Evolutionary conservation across 1,140 invertebrate genomes (phyloP), one percentile per base, ranked within the genome.

Genomic region (Lepidotrigona ventralis): DNA sequence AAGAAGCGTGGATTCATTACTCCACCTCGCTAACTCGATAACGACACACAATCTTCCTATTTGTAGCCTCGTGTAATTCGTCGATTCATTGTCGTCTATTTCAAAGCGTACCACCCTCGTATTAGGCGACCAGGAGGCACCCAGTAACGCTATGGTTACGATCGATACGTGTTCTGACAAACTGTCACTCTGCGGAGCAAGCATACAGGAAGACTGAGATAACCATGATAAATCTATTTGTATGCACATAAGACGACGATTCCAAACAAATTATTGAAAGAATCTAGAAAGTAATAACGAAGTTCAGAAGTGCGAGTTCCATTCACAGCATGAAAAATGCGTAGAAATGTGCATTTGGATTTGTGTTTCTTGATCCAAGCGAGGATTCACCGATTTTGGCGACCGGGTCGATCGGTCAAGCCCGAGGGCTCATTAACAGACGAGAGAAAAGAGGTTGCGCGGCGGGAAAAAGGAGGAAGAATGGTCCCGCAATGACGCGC

Each of bases 391-490:
- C 21, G n/a, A 51, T 15, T n/a, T n/a, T 14, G 39, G 15, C 15
- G 19, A 12, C 9, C 26, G 17, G 2, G 19, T 23, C 29, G 0
- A 15, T 51, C 54, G 63, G 70, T 58, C 68, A 68, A 6, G 21
- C n/a, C 17, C 26, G 12, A 11, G 74, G 5, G 33, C 60, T 85
- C 68, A 66, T 88, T 85, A 86, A 81, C 53, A 53, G 53, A 26
- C 66, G 64, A 73, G 11, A 39, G 0, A n/a, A 21, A 77, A 73
- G 66, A 84, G 51, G 78, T 58, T 2, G 4, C 26, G 64, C 11
- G 64, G 9, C 19, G 53, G 19, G 15, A 54, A 79, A 56, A 63
- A 64, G 21, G 0, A 8, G 29, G 23, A 9, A 1, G 70, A 39
- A 46, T 8, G 39, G 39, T 46, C 4, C 21, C 11, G 1, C 14